phyloP scores from a whole-genome alignment of 2,797 vertebrate species.

The Dryobates pubescens region DNA sequence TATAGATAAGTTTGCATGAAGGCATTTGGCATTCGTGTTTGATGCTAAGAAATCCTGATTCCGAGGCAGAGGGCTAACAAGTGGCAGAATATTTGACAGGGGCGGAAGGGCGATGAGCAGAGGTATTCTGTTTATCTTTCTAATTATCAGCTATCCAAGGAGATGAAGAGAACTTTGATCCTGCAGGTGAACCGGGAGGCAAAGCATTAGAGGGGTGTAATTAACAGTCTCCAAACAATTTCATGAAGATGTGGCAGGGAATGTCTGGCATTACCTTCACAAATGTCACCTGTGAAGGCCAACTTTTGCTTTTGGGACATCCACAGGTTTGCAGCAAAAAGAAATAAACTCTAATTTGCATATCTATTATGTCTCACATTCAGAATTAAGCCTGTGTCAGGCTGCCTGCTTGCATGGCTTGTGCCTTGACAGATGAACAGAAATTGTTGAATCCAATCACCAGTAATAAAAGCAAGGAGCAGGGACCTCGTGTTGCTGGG shows the following conservation, averaged over 20 bases:
- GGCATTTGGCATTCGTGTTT: background rate
- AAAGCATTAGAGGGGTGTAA: background rate
- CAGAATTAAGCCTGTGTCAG: background rate
- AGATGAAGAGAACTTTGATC: constrained; percentile 20
- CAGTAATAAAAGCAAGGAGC: background rate
- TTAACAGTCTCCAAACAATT: constrained; percentile 5
- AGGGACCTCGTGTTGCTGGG: background rate
- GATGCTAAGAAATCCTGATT: background rate
- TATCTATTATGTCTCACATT: background rate
- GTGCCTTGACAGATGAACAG: background rate
- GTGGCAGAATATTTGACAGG: background rate
- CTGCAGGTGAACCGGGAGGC: background rate
- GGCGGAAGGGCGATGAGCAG: background rate
- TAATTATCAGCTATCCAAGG: constrained; percentile 1
- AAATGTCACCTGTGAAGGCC: background rate
- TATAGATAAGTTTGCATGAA: background rate
- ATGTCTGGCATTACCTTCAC: background rate
- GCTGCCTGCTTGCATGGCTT: background rate
- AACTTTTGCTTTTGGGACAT: background rate
- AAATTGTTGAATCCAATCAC: background rate
- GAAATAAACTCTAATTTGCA: background rate
- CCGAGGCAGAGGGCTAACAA: background rate
- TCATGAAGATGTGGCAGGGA: background rate
- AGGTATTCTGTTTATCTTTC: constrained; percentile 17
- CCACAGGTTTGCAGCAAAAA: background rate